Conservation (phyloP, 2,113 vertebrate genomes). For the Tragelaphus buxtoni region DNA sequence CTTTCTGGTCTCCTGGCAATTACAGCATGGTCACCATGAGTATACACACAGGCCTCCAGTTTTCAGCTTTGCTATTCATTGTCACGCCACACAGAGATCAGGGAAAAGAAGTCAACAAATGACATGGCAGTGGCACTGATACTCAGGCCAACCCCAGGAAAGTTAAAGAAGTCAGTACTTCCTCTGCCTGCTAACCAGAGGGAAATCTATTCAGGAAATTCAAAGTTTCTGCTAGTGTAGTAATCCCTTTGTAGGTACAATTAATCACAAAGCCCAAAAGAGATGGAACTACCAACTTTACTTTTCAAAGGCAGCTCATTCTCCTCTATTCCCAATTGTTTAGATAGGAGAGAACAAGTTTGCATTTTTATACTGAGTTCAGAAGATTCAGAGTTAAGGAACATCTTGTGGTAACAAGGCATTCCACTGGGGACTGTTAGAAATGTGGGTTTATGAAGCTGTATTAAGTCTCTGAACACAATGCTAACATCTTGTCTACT, state of each 20-base stretch:
- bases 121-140: not conserved
- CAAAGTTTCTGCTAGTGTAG: not conserved
- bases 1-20: constrained; percentile 24
- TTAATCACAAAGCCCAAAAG: constrained; percentile 31
- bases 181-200: not conserved
- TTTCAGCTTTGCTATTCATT: constrained; percentile 8
- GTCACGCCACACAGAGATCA: not conserved
- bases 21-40: not conserved
- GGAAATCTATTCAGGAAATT: constrained; percentile 31
- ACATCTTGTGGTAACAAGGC: not conserved
- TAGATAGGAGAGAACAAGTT: not conserved
- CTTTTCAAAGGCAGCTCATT: not conserved
- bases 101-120: not conserved
- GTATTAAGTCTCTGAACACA: not conserved
- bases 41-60: not conserved
- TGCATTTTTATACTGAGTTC: not conserved
- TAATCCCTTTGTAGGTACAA: not conserved
- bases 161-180: not conserved
- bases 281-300: constrained; percentile 3
- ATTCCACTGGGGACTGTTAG: not conserved
- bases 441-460: not conserved
- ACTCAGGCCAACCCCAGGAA: not conserved
- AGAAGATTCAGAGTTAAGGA: not conserved
- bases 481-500: not conserved
- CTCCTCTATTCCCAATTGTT: not conserved